Percentiles rank a stretch among this genome's conserved stretches.
These are phyloP conservation scores for Misgurnus anguillicaudatus DNA, from an alignment of 2,113 vertebrate species.

Conservation along the genomic window DNA sequence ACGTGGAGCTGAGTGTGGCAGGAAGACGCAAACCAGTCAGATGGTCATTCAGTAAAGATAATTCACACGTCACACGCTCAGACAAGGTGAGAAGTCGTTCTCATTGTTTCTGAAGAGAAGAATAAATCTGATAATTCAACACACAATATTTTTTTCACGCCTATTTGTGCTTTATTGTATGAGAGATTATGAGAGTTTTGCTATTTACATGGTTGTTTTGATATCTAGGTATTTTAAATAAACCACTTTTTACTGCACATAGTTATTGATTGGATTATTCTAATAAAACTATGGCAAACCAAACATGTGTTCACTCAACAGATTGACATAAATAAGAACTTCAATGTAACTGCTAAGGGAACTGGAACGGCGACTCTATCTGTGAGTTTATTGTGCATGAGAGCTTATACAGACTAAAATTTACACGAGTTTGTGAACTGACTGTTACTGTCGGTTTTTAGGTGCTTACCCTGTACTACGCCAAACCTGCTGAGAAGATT, in stretches of 20 bases:
- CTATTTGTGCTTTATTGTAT: too few relatives aligned
- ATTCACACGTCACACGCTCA: constrained; percentile 48
- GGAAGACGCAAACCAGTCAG: constrained; percentile 50
- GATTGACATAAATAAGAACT: constrained; percentile 68
- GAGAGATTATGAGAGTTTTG: too few relatives aligned
- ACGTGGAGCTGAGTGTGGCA: constrained; percentile 76
- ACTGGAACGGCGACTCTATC: constrained; percentile 75
- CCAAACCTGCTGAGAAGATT: constrained; percentile 1
- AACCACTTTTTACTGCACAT: too few relatives aligned
- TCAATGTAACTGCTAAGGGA: constrained; percentile 75
- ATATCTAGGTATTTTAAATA: too few relatives aligned
- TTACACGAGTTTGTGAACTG: neutral
- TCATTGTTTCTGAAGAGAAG: neutral
- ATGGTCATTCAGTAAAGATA: constrained; percentile 62
- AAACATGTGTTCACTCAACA: constrained; percentile 43
- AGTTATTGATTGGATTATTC: neutral
- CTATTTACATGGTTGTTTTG: too few relatives aligned
- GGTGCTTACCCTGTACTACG: constrained; percentile 79
- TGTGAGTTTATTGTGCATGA: constrained; percentile 56
- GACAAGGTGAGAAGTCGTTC: constrained; percentile 34
- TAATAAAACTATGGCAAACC: neutral
- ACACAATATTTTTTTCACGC: neutral
- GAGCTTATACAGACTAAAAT: too few relatives aligned
- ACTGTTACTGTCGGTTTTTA: constrained; percentile 42
- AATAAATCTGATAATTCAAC: too few relatives aligned